Evolutionary conservation across 2,888 invertebrate species (phyloP), one percentile per base, ranked within the genome.

Genomic region (Aleiodes leptofemur): DNA sequence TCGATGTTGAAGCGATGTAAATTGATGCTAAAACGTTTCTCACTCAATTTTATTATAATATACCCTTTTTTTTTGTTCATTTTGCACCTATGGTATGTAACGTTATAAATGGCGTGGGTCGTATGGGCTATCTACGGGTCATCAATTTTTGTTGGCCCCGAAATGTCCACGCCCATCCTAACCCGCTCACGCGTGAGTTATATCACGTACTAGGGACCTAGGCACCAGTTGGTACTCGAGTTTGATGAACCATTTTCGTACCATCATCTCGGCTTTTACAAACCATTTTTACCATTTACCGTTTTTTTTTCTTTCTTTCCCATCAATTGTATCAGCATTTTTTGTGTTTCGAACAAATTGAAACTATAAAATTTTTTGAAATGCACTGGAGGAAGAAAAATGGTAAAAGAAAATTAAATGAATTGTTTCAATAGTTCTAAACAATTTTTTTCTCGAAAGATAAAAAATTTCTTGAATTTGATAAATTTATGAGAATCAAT

Each of bases 61-160:
- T 23, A 14, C 4, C 29, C 0, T 23, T 56, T 56, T 56, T 56
- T 69, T 69, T 73, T 57, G 11, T 43, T n/a, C 48, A 23, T 64
- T 64, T 38, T 61, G 38, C 43, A 64, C 38, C 64, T 64, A 43
- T 14, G 64, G 16, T 50, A 74, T 69, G 50, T 71, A 68, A 71
- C 57, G 76, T 77, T 73, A 77, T 74, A 76, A 76, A 76, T 76
- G 68, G 72, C 57, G 57, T 50, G 66, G 71, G 43, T 57, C 56
- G 34, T 53, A 55, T 43, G 59, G 73, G 72, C 69, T 78, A 77
- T 78, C 74, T 73, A 66, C 50, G 76, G 78, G 74, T 79, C 78
- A 76, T 78, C 78, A 78, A 78, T 79, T 74, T 76, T 76, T 76
- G 76, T 77, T 74, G 72, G 57, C 68, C 53, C 14, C 75, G 72